Percentiles rank a stretch among this genome's conserved stretches.
Evolutionary conservation across 35 echinoderm and acorn worm species (phyloP).

Genomic region (Apostichopus californicus): DNA sequence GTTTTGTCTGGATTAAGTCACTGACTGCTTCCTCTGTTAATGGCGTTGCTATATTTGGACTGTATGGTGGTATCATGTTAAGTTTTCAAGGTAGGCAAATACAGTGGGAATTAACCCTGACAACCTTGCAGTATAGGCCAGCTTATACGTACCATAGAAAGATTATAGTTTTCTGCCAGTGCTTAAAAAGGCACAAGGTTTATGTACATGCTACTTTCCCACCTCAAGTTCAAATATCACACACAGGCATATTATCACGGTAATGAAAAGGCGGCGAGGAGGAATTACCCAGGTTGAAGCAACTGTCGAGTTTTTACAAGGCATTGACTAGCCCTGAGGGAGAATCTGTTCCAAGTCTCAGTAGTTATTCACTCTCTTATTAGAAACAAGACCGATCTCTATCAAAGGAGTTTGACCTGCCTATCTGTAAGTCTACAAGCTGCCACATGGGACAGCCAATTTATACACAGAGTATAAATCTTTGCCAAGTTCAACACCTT

Average conservation of each 20-base stretch:
- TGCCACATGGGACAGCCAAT: slow-evolving; percentile 47
- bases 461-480: slow-evolving; percentile 24
- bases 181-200: not conserved
- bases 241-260: not conserved
- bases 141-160: too few relatives aligned
- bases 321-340: slow-evolving; percentile 38
- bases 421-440: not conserved
- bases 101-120: too few relatives aligned
- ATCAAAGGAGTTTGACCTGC: slow-evolving; percentile 44
- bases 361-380: not conserved
- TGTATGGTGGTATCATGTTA: too few relatives aligned
- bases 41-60: too few relatives aligned
- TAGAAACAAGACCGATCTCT: not conserved
- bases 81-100: too few relatives aligned
- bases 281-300: not conserved
- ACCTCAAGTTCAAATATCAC: slow-evolving; percentile 32
- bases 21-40: too few relatives aligned
- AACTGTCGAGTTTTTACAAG: slow-evolving; percentile 33
- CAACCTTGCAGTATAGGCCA: too few relatives aligned
- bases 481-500: slow-evolving; percentile 38
- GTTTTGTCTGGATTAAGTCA: too few relatives aligned
- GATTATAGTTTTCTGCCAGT: not conserved
- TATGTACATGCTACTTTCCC: not conserved
- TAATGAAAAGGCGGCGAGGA: not conserved
- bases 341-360: not conserved